Base-by-base conservation (phyloP, 2,888 invertebrate species). In the Cantharis rustica region DNA sequence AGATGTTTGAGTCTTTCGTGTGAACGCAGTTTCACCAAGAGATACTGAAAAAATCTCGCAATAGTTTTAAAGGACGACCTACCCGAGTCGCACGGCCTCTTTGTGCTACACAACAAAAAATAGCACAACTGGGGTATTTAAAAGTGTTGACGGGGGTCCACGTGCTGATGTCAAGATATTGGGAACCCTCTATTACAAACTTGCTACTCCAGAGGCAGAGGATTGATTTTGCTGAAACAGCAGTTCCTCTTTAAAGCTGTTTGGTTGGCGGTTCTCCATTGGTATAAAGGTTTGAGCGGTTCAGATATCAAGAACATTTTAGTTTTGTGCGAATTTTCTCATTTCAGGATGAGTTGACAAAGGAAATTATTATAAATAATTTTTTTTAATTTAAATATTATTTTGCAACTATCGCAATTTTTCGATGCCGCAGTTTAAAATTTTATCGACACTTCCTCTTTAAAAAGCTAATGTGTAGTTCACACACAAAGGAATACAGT, bases 191-290 rank as follows among this genome's bases (percentile, higher is more conserved):
- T 71, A 78, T 78, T 78, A 78, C 78, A 68, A 74, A 70, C 74
- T 72, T 64, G 78, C 76, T 76, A 78, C 78, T 78, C 76, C 73
- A 78, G 75, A 78, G 76, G 78, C 77, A 78, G 79, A 80, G 84
- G 82, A 85, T 85, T 85, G 85, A 85, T 85, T 85, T 85, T 85
- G 84, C 81, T 80, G 80, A 81, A 83, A 81, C 81, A 80, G 82
- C 82, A 85, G 84, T 84, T 85, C 85, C 82, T 84, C 85, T 85
- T 85, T 85, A 85, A 85, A 84, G 84, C 84, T 84, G 82, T 84
- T 83, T 83, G 82, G 84, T 83, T 84, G 84, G 84, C 82, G 84
- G 84, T 84, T 84, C 83, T 84, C 84, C 82, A 82, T 82, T 79
- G 84, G 85, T 79, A 84, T 79, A 80, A 81, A 84, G 83, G 84